These are phyloP conservation scores for Trichacis sp. DNA, from an alignment of 2,888 invertebrate genomes.

Conservation along the genomic window DNA sequence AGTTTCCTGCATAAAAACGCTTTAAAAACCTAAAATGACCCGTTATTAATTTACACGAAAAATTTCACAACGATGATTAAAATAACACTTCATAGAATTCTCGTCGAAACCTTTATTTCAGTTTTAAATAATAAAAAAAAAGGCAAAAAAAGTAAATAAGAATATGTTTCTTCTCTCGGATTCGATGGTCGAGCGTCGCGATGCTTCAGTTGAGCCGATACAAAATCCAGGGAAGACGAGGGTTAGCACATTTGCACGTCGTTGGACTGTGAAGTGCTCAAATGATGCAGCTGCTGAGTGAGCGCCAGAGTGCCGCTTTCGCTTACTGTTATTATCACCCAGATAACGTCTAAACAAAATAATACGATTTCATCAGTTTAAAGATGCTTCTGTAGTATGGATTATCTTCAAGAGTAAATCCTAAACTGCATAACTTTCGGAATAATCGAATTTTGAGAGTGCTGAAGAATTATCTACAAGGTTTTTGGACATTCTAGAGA, in stretches of 20 bases:
- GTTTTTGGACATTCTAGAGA: no score
- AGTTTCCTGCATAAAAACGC: no score
- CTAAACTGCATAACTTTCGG: no score
- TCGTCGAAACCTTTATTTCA: no score
- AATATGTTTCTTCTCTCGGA: neutral
- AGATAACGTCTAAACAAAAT: conserved; percentile 77
- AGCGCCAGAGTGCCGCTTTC: conserved; percentile 84
- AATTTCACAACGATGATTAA: neutral
- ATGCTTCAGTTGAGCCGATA: conserved; percentile 20
- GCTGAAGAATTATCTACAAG: no score
- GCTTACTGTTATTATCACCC: conserved; percentile 85
- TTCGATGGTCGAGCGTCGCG: neutral
- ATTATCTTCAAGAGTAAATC: no score
- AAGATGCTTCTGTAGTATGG: no score
- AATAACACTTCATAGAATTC: neutral
- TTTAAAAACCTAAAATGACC: no score
- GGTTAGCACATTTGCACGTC: conserved; percentile 67
- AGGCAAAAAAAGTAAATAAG: neutral
- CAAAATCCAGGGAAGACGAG: conserved; percentile 40
- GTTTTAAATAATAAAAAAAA: neutral
- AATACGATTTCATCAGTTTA: no score
- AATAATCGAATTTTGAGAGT: no score
- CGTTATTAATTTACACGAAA: neutral
- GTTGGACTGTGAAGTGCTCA: conserved; percentile 69
- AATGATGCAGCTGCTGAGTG: conserved; percentile 81